Base-by-base conservation (phyloP, 2,797 vertebrate genomes). In the Limosa lapponica region DNA sequence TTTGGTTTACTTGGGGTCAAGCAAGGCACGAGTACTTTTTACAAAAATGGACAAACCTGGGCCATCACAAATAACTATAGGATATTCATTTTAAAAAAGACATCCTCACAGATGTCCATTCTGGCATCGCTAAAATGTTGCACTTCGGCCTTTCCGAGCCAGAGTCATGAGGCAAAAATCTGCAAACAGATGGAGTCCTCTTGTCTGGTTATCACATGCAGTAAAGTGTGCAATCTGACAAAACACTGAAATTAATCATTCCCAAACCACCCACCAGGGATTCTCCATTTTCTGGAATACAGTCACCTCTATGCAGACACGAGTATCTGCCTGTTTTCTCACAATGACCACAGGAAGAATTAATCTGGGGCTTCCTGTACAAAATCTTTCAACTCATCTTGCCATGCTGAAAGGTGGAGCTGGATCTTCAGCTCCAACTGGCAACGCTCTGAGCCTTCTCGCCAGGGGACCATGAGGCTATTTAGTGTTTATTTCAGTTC, bases 41-140 rank as follows among this genome's bases (percentile, higher is more conserved):
- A 61, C 78, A 95, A 55, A 81, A 85, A 34, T 8, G 71, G 59
- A 80, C 57, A 87, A 85, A 80, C 13, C 18, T 2, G 2, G 62
- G 51, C 55, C 43, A 44, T 59, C 49, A 88, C 83, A 79, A 82
- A 92, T 62, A 65, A 51, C 71, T 57, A 59, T 43, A 59, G 74
- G 28, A 64, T 84, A 90, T 86, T 96, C 46, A 59, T 70, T 55
- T 84, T 49, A 16, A 74, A 71, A 92, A 85, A 91, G 71, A 51
- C 25, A 70, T 94, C 79, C 74, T 65, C 70, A 44, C 97, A 97
- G 96, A 91, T 97, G 95, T 96, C 92, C 77, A 54, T 95, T 95
- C 89, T 97, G 96, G 97, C 94, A 83, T 61, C n/a, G 51, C 25
- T 91, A 28, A 66, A 69, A 64, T 25, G 51, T 67, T 94, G 64